A percentile compares a stretch with the other conserved stretches of the same genome.
Evolutionary conservation across 1,140 invertebrate species (phyloP).

Genomic region (Dendrolimus punctatus): DNA sequence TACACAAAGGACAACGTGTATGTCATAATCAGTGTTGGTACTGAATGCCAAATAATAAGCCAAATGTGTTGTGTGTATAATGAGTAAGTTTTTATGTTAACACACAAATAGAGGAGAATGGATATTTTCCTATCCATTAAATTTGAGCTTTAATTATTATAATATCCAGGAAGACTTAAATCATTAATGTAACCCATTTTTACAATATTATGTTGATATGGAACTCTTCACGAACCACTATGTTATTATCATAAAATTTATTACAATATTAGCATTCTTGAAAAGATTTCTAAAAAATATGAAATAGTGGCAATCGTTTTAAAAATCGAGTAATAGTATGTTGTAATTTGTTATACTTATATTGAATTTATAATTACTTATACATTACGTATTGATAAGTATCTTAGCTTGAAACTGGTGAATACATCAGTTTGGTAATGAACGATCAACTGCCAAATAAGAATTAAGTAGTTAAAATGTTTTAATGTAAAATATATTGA

Average conservation of each 20-base stretch:
- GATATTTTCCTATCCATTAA: conserved; percentile 44
- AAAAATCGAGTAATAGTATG: conserved; percentile 43
- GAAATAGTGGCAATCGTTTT: conserved; percentile 38
- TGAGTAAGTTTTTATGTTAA: conserved; percentile 26
- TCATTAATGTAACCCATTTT: conserved; percentile 14
- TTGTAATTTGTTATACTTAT: conserved; percentile 58
- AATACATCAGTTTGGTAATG: conserved; percentile 36
- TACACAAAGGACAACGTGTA: conserved; percentile 31
- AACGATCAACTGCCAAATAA: conserved; percentile 59
- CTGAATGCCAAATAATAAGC: conserved; percentile 33
- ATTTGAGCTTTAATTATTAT: conserved; percentile 68
- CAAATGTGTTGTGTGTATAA: conserved; percentile 24
- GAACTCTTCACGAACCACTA: conserved; percentile 27
- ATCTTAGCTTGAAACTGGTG: conserved; percentile 40
- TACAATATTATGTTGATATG: conserved; percentile 22
- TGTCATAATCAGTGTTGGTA: conserved; percentile 24
- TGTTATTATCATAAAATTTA: conserved; percentile 39
- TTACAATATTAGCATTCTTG: conserved; percentile 42
- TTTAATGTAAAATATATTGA: conserved; percentile 52
- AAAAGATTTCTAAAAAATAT: conserved; percentile 29
- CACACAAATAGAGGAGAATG: conserved; percentile 30
- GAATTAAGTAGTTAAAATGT: conserved; percentile 58
- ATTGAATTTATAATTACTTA: conserved; percentile 26
- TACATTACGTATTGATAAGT: conserved; percentile 39
- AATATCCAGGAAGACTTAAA: conserved; percentile 49